Evolutionary conservation across 2,888 invertebrate genomes (phyloP).

Genomic region (Biston stratarius): DNA sequence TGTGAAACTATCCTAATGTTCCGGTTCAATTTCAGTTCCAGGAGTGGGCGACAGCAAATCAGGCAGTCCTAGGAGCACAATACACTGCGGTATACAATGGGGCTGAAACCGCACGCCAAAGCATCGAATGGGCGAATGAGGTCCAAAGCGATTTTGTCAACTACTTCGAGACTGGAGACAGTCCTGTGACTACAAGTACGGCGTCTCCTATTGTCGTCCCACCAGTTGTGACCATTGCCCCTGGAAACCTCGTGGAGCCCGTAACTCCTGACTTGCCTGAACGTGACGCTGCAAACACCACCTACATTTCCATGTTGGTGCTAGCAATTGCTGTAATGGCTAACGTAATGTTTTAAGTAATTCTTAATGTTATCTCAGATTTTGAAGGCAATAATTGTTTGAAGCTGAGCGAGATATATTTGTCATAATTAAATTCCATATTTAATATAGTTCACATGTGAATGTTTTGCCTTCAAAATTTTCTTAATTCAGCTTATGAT

Average conservation of each 20-base stretch:
- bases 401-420: no score
- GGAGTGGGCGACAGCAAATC: conserved; percentile 61
- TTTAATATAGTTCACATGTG: no score
- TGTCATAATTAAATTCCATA: no score
- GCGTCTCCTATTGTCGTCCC: conserved; percentile 26
- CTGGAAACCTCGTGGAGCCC: conserved; percentile 53
- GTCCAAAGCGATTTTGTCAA: conserved; percentile 56
- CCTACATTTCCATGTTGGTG: conserved; percentile 57
- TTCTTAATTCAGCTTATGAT: conserved; percentile 17
- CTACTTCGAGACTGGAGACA: conserved; percentile 59
- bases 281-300: conserved; percentile 60
- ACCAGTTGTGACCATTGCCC: conserved; percentile 41
- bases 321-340: conserved; percentile 55
- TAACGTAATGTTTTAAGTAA: conserved; percentile 59
- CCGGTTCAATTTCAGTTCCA: conserved; percentile 61
- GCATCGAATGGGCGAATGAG: conserved; percentile 58
- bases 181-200: conserved; percentile 34
- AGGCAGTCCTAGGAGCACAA: conserved; percentile 49
- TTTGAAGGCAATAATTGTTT: conserved; percentile 28
- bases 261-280: conserved; percentile 60
- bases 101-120: conserved; percentile 52
- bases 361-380: conserved; percentile 26
- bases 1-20: neutral
- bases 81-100: conserved; percentile 51
- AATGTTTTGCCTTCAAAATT: conserved; percentile 17